Evolutionary conservation across 2,113 vertebrate genomes (phyloP).

Genomic region (Pygathrix nemaeus): DNA sequence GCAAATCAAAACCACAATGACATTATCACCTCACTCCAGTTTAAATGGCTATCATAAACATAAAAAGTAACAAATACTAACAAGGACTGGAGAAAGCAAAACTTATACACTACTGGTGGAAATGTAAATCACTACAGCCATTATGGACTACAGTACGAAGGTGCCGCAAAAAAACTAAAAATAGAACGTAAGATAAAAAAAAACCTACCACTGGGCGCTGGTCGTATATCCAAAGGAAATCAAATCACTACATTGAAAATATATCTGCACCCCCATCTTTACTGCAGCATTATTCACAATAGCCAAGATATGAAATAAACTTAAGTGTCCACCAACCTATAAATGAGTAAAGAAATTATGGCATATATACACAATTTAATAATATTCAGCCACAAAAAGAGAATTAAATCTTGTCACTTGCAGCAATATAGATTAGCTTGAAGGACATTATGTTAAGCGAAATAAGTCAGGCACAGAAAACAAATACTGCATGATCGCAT

Average conservation of each 20-base stretch:
- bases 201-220: neutral
- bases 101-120: neutral
- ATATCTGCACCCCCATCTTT: neutral
- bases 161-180: neutral
- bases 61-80: neutral
- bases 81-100: neutral
- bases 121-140: neutral
- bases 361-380: neutral
- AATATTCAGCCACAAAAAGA: neutral
- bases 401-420: neutral
- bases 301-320: neutral
- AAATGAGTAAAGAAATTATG: neutral
- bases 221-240: neutral
- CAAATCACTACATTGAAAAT: neutral
- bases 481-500: neutral
- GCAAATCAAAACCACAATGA: neutral
- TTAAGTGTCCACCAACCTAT: neutral
- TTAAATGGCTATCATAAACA: neutral
- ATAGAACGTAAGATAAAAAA: neutral
- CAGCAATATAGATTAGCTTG: neutral
- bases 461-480: neutral
- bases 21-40: neutral
- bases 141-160: neutral
- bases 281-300: neutral
- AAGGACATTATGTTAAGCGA: neutral